Base-by-base conservation (phyloP, 2,888 invertebrate genomes). In the Rotaria magnacalcarata region DNA sequence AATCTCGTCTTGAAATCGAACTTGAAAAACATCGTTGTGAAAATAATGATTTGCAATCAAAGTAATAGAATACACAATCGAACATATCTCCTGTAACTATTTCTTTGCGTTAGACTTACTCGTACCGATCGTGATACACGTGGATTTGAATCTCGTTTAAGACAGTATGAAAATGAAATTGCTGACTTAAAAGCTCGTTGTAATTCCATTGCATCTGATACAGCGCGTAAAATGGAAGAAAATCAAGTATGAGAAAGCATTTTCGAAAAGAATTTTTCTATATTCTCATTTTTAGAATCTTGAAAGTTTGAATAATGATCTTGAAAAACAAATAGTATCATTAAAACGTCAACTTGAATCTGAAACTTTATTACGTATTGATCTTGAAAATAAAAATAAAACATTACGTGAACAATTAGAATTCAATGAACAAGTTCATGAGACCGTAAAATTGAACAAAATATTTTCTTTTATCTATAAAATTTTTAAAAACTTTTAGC, bases 1-100 rank as follows among this genome's bases (percentile, higher is more conserved):
- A 96, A 91, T 96, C 96, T 0, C 95, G 95, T 90, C 92, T 97
- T 85, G 96, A 97, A 91, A 95, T 98, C 88, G 97, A 98, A 90
- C 93, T 94, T 74, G 95, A 95, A 91, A 94, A 96, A 88, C 92
- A 95, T 85, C 94, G 94, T 92, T 95, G 95, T 88, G 95, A 95
- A 90, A 94, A 94, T 89, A 95, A 95, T 89, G 96, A 96, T 88
- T 92, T 96, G 24, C 94, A 74, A 19, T 58, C 67, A 67, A 67
- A 67, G 67, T 67, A 67, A 67, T 6, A 27, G 0, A 27, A 41
- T 6, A 21, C 7, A 52, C 52, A 16, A 52, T 14, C 16, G 21
- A 21, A 21, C 21, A 4, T 54, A 5, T 54, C 16, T 16, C 11
- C 1, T 16, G 16, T 21, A 6, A 21, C 21, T 54, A 8, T 54